Evolutionary conservation across 2,888 invertebrate genomes (phyloP), one percentile per base, ranked within the genome.

Genomic region (Hypercompe scribonia): DNA sequence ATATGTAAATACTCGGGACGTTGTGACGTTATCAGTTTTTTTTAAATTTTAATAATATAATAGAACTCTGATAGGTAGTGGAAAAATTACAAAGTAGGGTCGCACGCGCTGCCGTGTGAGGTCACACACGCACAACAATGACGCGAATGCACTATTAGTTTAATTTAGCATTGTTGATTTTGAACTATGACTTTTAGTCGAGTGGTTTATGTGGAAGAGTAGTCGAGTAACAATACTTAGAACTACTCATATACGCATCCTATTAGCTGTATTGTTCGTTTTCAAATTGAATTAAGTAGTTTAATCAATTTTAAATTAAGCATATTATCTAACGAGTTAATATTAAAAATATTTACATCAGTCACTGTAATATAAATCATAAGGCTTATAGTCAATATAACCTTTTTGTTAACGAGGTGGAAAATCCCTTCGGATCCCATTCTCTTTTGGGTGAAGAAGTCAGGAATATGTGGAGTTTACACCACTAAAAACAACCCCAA

Each of bases 41-140:
- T 61, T 28, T 58, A n/a, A n/a, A n/a, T 28, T 28, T 28, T 15
- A 58, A 15, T 2, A 54, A 11, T n/a, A n/a, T 10, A 15, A 21
- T 39, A 10, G n/a, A n/a, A n/a, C 13, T 11, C 10, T 39, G 24
- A 39, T 24, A n/a, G 24, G 64, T 61, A 63, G 33, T 69, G 21
- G 31, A 42, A 63, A 39, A 7, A 11, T 31, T 24, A 63, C 50
- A 50, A 61, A 28, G 34, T 24, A 58, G 34, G 50, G 36, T 28
- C 63, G 64, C 74, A 74, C 68, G 74, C 71, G 71, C 65, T 15
- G n/a, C 28, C 58, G n/a, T 24, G 18, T 42, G 63, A 65, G 50
- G 68, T 74, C 68, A 54, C 71, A 69, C 72, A 66, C 73, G 75
- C 72, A 67, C 54, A n/a, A 68, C 73, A 79, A 79, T 76, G 73